Base-by-base conservation (phyloP, 2,888 invertebrate species). In the Aromia moschata region DNA sequence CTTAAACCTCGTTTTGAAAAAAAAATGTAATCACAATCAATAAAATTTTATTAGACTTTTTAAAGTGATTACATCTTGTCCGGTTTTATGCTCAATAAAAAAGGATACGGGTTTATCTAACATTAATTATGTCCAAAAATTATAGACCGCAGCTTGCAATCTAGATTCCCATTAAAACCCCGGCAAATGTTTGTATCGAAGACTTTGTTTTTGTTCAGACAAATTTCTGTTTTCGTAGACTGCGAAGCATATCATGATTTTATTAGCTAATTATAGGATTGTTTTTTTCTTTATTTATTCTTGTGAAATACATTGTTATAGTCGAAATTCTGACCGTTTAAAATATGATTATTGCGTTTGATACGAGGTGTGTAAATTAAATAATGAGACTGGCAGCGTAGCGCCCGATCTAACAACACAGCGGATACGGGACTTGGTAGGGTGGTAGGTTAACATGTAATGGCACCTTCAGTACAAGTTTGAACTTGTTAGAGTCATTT, bases 291-390 rank as follows among this genome's bases (percentile, higher is more conserved):
- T 31, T 33, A 15, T 46, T 20, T 33, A 31, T 17, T 46, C 31
- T 25, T 10, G 16, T 45, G 15, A 45, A 16, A 33, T 17, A 46
- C 3, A 31, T n/a, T 45, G 5, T 30, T 12, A 45, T 15, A 45
- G 12, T 11, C 14, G 14, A 17, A 45, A 14, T 45, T 30, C 2
- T 31, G 14, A 7, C n/a, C 9, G 2, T n/a, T 16, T 44, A 11
- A 30, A 44, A 45, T 16, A 30, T 14, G 30, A 4, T 45, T 25
- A 31, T 45, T 45, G n/a, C n/a, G n/a, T n/a, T n/a, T n/a, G n/a
- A n/a, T n/a, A n/a, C n/a, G n/a, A n/a, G n/a, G n/a, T n/a, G n/a
- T n/a, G n/a, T n/a, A n/a, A n/a, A n/a, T n/a, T n/a, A n/a, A n/a
- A n/a, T n/a, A n/a, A n/a, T n/a, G n/a, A n/a, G n/a, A n/a, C n/a